Percentiles rank a stretch among this genome's conserved stretches.
These are phyloP conservation scores for Chaetodon trifascialis DNA, from an alignment of 2,113 vertebrate genomes.

Conservation along the genomic window DNA sequence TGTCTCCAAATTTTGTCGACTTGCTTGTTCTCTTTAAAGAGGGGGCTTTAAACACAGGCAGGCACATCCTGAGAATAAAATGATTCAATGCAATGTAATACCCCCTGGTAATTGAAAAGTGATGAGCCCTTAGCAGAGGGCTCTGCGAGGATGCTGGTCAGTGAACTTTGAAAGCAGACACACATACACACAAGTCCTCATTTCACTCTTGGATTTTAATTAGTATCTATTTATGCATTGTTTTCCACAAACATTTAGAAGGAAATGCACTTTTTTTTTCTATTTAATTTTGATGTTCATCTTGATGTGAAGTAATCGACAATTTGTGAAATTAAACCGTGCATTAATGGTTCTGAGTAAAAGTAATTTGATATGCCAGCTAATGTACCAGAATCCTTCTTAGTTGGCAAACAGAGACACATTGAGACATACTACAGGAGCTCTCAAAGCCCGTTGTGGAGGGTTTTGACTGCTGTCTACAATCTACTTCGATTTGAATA, in stretches of 20 bases:
- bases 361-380: not conserved
- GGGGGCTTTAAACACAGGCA: constrained; percentile 62
- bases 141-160: constrained; percentile 45
- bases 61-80: constrained; percentile 63
- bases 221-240: not conserved
- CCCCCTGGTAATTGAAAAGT: constrained; percentile 70
- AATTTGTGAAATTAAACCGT: constrained; percentile 20
- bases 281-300: constrained; percentile 11
- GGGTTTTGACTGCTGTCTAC: constrained; percentile 24
- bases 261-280: constrained; percentile 21
- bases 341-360: constrained; percentile 9
- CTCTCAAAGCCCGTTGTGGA: constrained; percentile 4
- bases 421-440: constrained; percentile 21
- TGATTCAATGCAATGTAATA: constrained; percentile 73
- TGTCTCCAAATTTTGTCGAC: constrained; percentile 66
- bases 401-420: not conserved
- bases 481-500: constrained; percentile 35
- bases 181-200: not conserved
- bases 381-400: not conserved
- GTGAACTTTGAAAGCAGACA: constrained; percentile 35
- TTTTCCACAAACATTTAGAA: not conserved
- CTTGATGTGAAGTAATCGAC: constrained; percentile 18
- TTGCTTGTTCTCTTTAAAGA: constrained; percentile 67
- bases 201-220: constrained; percentile 31
- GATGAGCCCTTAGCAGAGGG: constrained; percentile 55